Evolutionary conservation across 2,113 vertebrate species (phyloP), one percentile per base, ranked within the genome.

Genomic region (Ceuthmochares aereus): DNA sequence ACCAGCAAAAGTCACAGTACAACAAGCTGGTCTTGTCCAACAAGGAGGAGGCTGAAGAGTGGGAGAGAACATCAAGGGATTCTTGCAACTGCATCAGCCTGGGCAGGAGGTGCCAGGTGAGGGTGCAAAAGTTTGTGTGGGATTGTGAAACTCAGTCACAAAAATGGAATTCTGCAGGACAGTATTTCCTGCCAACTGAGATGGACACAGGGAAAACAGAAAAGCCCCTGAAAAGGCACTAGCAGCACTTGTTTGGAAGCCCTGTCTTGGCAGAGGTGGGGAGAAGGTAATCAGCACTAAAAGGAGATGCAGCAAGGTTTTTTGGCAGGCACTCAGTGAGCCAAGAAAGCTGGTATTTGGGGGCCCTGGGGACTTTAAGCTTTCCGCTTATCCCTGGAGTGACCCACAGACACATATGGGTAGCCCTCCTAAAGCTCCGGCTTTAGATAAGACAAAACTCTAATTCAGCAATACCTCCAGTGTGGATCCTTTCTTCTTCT

Each of bases 401-500:
- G 29, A 17, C 54, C 16, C 47, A 15, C 58, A 55, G 45, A 14
- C 51, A 72, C 23, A 5, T 2, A 5, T 17, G n/a, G n/a, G n/a
- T n/a, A n/a, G n/a, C n/a, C 1, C 25, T 54, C 51, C 51, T 0
- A 10, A 9, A 84, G 30, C 67, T 90, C 25, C 74, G 76, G 34
- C 78, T 62, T 29, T 8, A 73, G 25, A 20, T 5, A 6, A 14
- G 7, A 52, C 10, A 52, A 15, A 37, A 45, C 22, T 4, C 36
- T 30, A 7, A 21, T 15, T 40, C 32, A 74, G 34, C 52, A 45
- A 1, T 78, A 98, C 98, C 97, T 98, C 17, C 2, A 52, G 27
- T 0, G 9, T 40, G 15, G 77, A 45, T 16, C 37, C 89, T 59
- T 76, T 91, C 12, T 75, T 90, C 89, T 75, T 90, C 89, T 95